These are phyloP conservation scores for Apomyelois bistriatella DNA, from an alignment of 2,888 invertebrate genomes.

Conservation along the genomic window DNA sequence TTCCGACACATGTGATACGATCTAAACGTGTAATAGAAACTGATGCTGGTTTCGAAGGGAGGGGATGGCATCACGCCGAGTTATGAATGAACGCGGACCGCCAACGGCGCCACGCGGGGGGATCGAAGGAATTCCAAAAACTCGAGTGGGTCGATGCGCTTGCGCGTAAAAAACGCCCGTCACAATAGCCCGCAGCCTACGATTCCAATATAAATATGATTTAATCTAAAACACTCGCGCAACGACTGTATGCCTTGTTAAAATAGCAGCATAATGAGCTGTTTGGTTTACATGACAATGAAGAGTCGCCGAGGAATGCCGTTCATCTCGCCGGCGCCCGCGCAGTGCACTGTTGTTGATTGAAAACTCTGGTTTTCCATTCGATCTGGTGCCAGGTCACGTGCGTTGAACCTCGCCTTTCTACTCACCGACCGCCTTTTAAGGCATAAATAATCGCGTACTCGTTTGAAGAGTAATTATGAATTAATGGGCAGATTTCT, in stretches of 20 bases:
- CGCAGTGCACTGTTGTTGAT: conserved; percentile 43
- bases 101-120: conserved; percentile 40
- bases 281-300: conserved; percentile 76
- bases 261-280: conserved; percentile 74
- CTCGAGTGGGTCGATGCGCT: conserved; percentile 64
- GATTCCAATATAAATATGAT: conserved; percentile 34
- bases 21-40: conserved; percentile 28
- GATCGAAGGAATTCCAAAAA: conserved; percentile 70
- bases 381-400: conserved; percentile 64
- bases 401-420: conserved; percentile 40
- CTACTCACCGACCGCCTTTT: conserved; percentile 29
- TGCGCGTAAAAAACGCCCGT: conserved; percentile 56
- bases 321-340: conserved; percentile 61
- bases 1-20: conserved; percentile 47
- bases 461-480: conserved; percentile 15
- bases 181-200: conserved; percentile 50
- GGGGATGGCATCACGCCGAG: conserved; percentile 55
- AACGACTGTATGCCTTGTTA: conserved; percentile 52
- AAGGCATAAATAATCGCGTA: conserved; percentile 34
- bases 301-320: conserved; percentile 54
- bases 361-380: conserved; percentile 55
- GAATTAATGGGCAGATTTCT: conserved; percentile 12
- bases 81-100: conserved; percentile 75
- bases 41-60: conserved; percentile 26
- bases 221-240: conserved; percentile 26